Evolutionary conservation across 2,888 invertebrate genomes (phyloP), one percentile per base, ranked within the genome.

Genomic region (Hetaerina titia): DNA sequence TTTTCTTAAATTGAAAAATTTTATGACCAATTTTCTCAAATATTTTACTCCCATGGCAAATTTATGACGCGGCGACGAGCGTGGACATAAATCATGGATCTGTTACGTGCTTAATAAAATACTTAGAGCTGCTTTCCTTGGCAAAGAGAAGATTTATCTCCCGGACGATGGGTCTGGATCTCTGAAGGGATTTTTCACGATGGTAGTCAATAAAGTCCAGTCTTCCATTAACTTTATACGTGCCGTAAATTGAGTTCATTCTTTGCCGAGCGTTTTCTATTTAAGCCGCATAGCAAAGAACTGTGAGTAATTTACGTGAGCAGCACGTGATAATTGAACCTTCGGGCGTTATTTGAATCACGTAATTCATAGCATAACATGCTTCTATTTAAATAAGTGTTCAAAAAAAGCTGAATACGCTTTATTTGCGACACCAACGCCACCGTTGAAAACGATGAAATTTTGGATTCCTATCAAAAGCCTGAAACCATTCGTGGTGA

Each of bases 171-270:
- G 69, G 69, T 8, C 11, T 69, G 31, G n/a, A 31, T 81, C 81
- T 81, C 13, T 31, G 9, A 1, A 31, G 31, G 81, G 81, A 81
- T 25, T 81, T 81, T 81, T 81, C 31, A 31, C 81, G 81, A 81
- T 81, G 81, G 31, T 31, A 81, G 81, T 81, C 81, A 81, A 81
- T 81, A 81, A 74, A 81, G 81, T 81, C 81, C 31, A 22, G 81
- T 31, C 81, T 81, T 81, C 81, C 81, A 81, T 81, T 81, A 81
- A 81, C 25, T 81, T 81, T 81, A 81, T 81, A 31, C 81, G 81
- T 31, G 31, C 81, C 31, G 81, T 81, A 81, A 81, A 81, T 81
- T 81, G 81, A 31, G 31, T 11, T 81, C 31, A 81, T 13, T 81
- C 6, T 31, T 31, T 11, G 2, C 60, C 69, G 8, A n/a, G 69